Conservation (phyloP, 1,140 invertebrate species). For the Hyles vespertilio region DNA sequence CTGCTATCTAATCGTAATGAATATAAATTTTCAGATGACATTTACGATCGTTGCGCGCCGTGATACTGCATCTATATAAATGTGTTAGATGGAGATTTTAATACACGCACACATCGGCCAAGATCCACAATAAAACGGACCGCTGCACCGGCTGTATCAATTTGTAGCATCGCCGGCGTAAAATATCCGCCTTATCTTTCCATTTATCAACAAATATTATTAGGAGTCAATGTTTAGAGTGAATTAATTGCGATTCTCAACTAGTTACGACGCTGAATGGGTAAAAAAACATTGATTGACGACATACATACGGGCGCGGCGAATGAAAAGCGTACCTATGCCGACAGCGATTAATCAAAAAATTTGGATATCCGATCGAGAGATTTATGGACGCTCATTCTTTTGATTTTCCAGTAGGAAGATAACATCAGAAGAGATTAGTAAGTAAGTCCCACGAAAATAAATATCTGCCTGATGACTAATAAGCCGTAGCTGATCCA, state of each 20-base stretch:
- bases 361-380: not conserved
- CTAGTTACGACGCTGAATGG: not conserved
- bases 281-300: constrained; percentile 2
- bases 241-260: constrained; percentile 13
- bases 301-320: not conserved
- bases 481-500: no score
- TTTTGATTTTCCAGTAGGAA: not conserved
- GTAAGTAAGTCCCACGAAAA: no score
- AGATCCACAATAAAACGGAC: constrained; percentile 43
- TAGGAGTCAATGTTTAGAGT: constrained; percentile 22
- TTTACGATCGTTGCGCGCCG: constrained; percentile 66
- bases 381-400: constrained; percentile 2
- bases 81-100: constrained; percentile 56
- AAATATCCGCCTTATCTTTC: constrained; percentile 47
- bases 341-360: constrained; percentile 1
- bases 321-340: not conserved
- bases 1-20: constrained; percentile 73
- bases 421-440: not conserved
- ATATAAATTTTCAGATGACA: constrained; percentile 74
- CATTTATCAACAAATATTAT: constrained; percentile 57
- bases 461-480: no score
- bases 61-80: constrained; percentile 65
- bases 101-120: constrained; percentile 43
- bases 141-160: constrained; percentile 44
- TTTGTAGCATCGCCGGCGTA: constrained; percentile 52